These are phyloP conservation scores for Coenonympha glycerion DNA, from an alignment of 2,888 invertebrate species.

Conservation along the genomic window DNA sequence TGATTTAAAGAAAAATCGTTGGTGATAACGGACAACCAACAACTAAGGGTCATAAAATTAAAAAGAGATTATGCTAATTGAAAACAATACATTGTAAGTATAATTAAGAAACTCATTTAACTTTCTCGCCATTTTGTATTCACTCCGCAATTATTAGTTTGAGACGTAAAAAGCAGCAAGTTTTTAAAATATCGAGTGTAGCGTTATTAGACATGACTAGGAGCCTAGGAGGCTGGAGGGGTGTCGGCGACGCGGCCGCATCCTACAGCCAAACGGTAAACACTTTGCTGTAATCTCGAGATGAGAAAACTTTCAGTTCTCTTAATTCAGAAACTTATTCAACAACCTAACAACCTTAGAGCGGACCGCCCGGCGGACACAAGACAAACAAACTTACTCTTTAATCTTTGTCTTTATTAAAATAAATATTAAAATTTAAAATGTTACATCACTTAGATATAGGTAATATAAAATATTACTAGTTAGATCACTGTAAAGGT, in stretches of 20 bases:
- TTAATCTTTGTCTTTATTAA: constrained; percentile 59
- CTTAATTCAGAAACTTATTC: constrained; percentile 78
- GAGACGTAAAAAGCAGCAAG: constrained; percentile 19
- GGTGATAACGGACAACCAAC: background rate
- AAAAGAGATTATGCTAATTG: constrained; percentile 4
- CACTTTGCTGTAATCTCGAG: constrained; percentile 78
- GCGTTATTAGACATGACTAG: constrained; percentile 34
- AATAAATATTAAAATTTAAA: constrained; percentile 48
- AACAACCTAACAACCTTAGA: constrained; percentile 76
- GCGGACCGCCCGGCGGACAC: constrained; percentile 63
- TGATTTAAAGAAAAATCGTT: no score
- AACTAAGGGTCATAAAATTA: background rate
- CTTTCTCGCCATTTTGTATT: constrained; percentile 14
- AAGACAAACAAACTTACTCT: constrained; percentile 71
- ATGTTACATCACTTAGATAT: constrained; percentile 32
- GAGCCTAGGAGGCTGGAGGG: constrained; percentile 31
- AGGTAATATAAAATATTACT: no score
- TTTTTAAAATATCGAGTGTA: constrained; percentile 31
- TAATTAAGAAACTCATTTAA: constrained; percentile 24
- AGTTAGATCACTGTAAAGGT: no score
- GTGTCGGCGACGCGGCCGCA: constrained; percentile 53
- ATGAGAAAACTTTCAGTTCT: constrained; percentile 78
- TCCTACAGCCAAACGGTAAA: constrained; percentile 76
- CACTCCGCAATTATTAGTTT: constrained; percentile 11
- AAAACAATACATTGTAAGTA: constrained; percentile 16